A percentile compares a stretch with the other conserved stretches of the same genome.
Evolutionary conservation across 2,888 invertebrate genomes (phyloP).

Genomic region (Liposcelis brunnea): DNA sequence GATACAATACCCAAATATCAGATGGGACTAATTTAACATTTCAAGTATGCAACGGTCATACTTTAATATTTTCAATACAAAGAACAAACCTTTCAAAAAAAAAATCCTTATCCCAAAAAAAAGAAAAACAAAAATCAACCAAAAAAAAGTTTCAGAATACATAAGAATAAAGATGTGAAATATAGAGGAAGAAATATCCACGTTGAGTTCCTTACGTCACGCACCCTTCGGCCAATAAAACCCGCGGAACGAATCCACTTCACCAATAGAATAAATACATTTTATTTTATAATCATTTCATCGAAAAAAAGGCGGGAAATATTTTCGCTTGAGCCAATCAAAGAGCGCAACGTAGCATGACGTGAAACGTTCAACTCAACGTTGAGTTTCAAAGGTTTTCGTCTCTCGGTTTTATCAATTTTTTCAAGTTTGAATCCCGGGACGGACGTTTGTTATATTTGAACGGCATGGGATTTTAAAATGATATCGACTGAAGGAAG

Average conservation of each 20-base stretch:
- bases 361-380: conserved; percentile 8
- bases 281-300: conserved; percentile 9
- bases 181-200: conserved; percentile 1
- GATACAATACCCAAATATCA: too few relatives aligned
- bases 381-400: conserved; percentile 8
- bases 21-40: too few relatives aligned
- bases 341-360: neutral
- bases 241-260: neutral
- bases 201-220: conserved; percentile 8
- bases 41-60: conserved; percentile 6
- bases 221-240: conserved; percentile 1
- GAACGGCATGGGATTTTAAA: neutral
- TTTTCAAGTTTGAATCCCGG: neutral
- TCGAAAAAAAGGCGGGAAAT: conserved; percentile 3
- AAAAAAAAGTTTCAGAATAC: conserved; percentile 5
- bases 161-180: conserved; percentile 8
- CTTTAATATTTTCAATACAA: neutral
- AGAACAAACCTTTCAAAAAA: too few relatives aligned
- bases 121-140: conserved; percentile 6
- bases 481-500: neutral
- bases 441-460: neutral
- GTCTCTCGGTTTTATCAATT: conserved; percentile 9
- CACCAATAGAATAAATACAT: conserved; percentile 6
- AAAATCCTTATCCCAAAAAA: neutral
- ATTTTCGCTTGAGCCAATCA: neutral